phyloP scores from a whole-genome alignment of 2,888 invertebrate genomes.

The Caenorhabditis plicata region DNA sequence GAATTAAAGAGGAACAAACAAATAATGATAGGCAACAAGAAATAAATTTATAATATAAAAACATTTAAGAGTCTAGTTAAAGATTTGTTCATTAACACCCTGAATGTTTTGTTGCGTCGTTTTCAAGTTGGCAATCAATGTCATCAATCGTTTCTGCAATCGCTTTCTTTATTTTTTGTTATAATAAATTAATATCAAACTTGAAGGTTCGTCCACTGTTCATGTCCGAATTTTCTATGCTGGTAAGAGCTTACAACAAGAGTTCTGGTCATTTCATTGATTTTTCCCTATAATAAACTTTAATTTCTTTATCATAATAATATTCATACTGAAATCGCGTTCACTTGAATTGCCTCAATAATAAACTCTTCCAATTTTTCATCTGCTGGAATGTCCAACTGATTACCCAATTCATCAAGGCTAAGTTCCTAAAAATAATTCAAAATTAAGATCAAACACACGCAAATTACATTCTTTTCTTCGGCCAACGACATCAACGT shows the following conservation, averaged over 20 bases:
- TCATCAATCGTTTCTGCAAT: slow-evolving; percentile 46
- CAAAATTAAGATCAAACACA: background rate
- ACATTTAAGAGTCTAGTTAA: slow-evolving; percentile 16
- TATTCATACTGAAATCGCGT: slow-evolving; percentile 53
- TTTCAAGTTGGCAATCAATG: slow-evolving; percentile 52
- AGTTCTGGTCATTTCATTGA: slow-evolving; percentile 56
- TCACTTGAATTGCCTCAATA: slow-evolving; percentile 76
- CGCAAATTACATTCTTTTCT: slow-evolving; percentile 71
- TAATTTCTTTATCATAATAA: slow-evolving; percentile 10
- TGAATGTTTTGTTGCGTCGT: slow-evolving; percentile 48
- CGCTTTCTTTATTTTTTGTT: background rate
- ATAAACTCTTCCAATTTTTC: slow-evolving; percentile 93
- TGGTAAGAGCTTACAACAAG: slow-evolving; percentile 54
- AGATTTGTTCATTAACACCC: slow-evolving; percentile 40
- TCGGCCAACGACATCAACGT: slow-evolving; percentile 98
- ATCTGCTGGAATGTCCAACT: slow-evolving; percentile 78
- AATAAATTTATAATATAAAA: slow-evolving; percentile 12
- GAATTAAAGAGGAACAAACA: slow-evolving; percentile 3
- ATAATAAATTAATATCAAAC: slow-evolving; percentile 3
- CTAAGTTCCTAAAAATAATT: slow-evolving; percentile 75
- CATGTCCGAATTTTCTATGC: slow-evolving; percentile 56
- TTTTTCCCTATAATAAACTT: slow-evolving; percentile 61
- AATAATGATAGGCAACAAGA: slow-evolving; percentile 10
- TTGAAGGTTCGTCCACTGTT: slow-evolving; percentile 53
- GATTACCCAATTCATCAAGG: slow-evolving; percentile 84